These are phyloP conservation scores for Mobula birostris DNA, from an alignment of 2,113 vertebrate species.

Conservation along the genomic window DNA sequence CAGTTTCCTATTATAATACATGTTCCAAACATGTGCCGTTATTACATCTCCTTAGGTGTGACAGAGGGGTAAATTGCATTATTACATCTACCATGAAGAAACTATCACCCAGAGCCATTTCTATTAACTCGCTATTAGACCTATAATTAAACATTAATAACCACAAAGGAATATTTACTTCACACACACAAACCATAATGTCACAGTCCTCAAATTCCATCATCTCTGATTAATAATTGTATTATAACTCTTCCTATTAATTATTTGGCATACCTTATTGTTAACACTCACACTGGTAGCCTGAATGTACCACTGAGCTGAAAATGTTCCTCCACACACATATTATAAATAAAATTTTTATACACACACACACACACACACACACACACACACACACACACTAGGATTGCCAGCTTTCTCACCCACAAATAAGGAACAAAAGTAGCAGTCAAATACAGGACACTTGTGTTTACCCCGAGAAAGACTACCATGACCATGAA, in stretches of 20 bases:
- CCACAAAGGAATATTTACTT: slow-evolving; percentile 19
- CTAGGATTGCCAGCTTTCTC: no score
- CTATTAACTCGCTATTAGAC: slow-evolving; percentile 29
- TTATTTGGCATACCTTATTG: neutral
- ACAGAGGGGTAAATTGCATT: slow-evolving; percentile 32
- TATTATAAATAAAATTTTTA: no score
- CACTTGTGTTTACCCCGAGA: no score
- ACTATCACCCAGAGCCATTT: slow-evolving; percentile 30
- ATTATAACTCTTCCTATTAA: slow-evolving; percentile 14
- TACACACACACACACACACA: no score
- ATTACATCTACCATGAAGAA: slow-evolving; percentile 34
- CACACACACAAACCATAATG: neutral
- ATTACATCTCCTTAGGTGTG: slow-evolving; percentile 33
- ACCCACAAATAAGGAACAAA: no score
- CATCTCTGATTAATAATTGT: neutral
- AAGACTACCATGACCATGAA: no score
- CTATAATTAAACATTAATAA: slow-evolving; percentile 38
- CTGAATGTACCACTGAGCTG: neutral
- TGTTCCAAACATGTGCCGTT: slow-evolving; percentile 4
- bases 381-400: no score
- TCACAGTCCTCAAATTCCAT: neutral
- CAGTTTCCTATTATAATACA: slow-evolving; percentile 15
- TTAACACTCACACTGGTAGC: neutral
- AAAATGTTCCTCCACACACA: neutral
- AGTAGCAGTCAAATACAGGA: no score